These are phyloP conservation scores for Torymus auratus DNA, from an alignment of 2,888 invertebrate species.

Conservation along the genomic window DNA sequence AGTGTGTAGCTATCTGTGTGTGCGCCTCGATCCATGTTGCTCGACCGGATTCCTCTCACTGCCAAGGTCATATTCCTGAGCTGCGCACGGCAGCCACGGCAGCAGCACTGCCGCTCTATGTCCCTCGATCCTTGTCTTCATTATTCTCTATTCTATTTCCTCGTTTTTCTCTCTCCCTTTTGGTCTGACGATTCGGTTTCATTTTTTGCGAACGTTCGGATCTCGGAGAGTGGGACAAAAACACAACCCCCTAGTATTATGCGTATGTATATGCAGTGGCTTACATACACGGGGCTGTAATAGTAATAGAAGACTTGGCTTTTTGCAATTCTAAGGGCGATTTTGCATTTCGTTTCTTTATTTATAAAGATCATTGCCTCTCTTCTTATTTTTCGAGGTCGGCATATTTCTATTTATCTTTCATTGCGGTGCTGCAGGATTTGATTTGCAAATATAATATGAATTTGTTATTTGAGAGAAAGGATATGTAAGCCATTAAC, in stretches of 20 bases:
- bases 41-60: slow-evolving; percentile 72
- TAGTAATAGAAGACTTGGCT: slow-evolving; percentile 33
- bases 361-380: no score
- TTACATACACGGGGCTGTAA: slow-evolving; percentile 10
- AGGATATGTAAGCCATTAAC: no score
- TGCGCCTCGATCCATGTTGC: slow-evolving; percentile 67
- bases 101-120: slow-evolving; percentile 45
- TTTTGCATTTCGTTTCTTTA: neutral
- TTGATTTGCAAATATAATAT: no score
- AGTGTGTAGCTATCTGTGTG: slow-evolving; percentile 53
- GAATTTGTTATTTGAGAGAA: no score
- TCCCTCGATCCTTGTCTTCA: slow-evolving; percentile 46
- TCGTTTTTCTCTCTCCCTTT: slow-evolving; percentile 43
- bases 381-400: no score
- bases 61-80: slow-evolving; percentile 69
- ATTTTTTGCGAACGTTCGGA: slow-evolving; percentile 1
- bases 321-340: slow-evolving; percentile 20
- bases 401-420: no score
- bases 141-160: slow-evolving; percentile 51
- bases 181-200: neutral
- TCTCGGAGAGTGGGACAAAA: slow-evolving; percentile 30
- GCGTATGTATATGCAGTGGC: neutral
- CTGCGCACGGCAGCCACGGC: slow-evolving; percentile 58
- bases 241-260: neutral
- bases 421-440: no score